These are phyloP conservation scores for Muscidifurax raptorellus DNA, from an alignment of 1,140 invertebrate genomes.

Conservation along the genomic window DNA sequence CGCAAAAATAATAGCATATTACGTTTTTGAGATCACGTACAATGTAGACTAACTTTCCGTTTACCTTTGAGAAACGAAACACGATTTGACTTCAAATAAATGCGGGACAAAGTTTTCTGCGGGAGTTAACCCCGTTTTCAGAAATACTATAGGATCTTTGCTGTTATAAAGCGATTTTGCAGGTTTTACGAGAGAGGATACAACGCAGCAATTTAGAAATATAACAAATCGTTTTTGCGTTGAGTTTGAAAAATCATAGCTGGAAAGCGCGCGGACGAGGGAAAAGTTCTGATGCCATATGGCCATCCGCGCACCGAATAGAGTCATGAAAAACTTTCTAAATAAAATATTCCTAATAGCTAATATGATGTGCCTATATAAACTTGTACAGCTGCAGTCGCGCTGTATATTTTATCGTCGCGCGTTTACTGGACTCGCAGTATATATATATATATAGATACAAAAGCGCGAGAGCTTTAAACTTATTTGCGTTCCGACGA, in stretches of 20 bases:
- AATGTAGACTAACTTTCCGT: too few species aligned
- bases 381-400: background rate
- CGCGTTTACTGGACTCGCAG: background rate
- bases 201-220: background rate
- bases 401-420: background rate
- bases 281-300: conserved; percentile 3
- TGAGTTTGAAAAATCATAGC: background rate
- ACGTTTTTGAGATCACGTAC: too few species aligned
- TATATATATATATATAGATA: background rate
- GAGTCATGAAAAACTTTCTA: conserved; percentile 33
- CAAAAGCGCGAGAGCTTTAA: background rate
- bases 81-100: too few species aligned
- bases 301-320: background rate
- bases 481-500: too few species aligned
- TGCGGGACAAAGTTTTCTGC: background rate
- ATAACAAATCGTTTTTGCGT: background rate
- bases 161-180: background rate
- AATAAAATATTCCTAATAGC: conserved; percentile 2
- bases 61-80: too few species aligned
- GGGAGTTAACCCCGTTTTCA: background rate
- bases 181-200: background rate
- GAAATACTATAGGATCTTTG: background rate
- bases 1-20: too few species aligned
- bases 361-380: background rate
- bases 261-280: background rate